Percentiles rank a stretch among this genome's conserved stretches.
phyloP scores from a whole-genome alignment of 2,113 vertebrate species.

The Perca schrenkii region DNA sequence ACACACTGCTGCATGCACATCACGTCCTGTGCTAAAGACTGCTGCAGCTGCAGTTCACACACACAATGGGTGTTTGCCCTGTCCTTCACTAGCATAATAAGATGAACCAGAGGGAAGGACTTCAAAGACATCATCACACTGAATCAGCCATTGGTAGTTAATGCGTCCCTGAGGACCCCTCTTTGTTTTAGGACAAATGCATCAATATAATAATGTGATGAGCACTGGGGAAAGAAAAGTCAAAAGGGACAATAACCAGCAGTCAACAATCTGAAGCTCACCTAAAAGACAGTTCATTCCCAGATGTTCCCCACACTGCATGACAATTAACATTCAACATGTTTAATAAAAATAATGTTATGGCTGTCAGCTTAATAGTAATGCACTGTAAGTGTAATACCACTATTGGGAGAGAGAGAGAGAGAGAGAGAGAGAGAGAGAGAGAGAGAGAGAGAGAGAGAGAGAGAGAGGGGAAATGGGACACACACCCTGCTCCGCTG shows the following conservation, averaged over 20 bases:
- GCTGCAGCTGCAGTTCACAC: constrained; percentile 50
- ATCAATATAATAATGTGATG: background rate
- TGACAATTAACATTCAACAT: background rate
- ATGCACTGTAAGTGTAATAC: background rate
- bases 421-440: background rate
- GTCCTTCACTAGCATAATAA: constrained; percentile 53
- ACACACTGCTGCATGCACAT: constrained; percentile 49
- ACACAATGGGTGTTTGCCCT: constrained; percentile 3
- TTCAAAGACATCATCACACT: background rate
- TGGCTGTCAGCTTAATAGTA: background rate
- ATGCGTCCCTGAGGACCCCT: background rate
- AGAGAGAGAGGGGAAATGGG: background rate
- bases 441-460: constrained; percentile 11
- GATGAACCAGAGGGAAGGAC: constrained; percentile 22
- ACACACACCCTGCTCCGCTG: constrained; percentile 47
- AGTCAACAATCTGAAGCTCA: background rate
- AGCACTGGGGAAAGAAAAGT: background rate
- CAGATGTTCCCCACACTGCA: background rate
- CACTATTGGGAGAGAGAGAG: background rate
- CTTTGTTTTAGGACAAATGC: background rate
- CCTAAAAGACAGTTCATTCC: background rate
- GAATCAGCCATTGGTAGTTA: background rate
- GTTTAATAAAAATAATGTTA: background rate
- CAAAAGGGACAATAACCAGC: background rate
- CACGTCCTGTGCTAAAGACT: constrained; percentile 42